phyloP scores from a whole-genome alignment of 2,888 invertebrate species.

The Scaptomyza caliginosa region DNA sequence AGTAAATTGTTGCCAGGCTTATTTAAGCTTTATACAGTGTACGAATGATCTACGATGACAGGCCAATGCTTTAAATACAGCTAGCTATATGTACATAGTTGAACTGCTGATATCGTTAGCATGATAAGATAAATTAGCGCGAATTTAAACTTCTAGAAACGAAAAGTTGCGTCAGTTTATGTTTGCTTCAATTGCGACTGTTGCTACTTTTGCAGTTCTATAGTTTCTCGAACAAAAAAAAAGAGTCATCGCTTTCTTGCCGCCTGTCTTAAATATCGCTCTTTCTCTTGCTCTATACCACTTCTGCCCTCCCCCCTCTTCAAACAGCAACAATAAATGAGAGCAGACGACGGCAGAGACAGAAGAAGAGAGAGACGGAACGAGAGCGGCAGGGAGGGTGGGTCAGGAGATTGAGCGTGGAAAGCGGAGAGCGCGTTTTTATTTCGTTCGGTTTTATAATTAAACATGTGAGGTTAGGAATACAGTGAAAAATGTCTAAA shows the following conservation, averaged over 20 bases:
- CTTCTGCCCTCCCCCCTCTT: not conserved
- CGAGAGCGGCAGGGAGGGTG: not conserved
- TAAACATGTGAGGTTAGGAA: constrained; percentile 79
- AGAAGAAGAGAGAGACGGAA: not conserved
- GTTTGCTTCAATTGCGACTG: not conserved
- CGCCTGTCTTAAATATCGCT: constrained; percentile 1
- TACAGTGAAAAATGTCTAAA: constrained; percentile 32
- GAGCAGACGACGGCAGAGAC: constrained; percentile 22
- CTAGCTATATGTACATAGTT: not conserved
- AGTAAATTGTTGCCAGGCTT: constrained; percentile 11
- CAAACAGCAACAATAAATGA: constrained; percentile 16
- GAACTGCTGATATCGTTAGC: constrained; percentile 36
- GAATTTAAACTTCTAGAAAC: constrained; percentile 27
- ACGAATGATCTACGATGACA: constrained; percentile 19
- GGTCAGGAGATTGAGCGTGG: constrained; percentile 20
- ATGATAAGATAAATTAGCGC: constrained; percentile 62
- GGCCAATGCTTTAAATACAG: constrained; percentile 6
- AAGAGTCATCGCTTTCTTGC: constrained; percentile 14
- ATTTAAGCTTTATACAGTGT: constrained; percentile 7
- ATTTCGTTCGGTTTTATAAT: constrained; percentile 72
- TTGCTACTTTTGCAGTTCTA: constrained; percentile 62
- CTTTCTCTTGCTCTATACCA: not conserved
- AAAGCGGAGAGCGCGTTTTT: constrained; percentile 37
- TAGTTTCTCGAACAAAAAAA: constrained; percentile 52
- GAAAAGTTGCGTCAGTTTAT: constrained; percentile 46